Evolutionary conservation across 2,888 invertebrate species (phyloP).

Genomic region (Drosophila antonietae): DNA sequence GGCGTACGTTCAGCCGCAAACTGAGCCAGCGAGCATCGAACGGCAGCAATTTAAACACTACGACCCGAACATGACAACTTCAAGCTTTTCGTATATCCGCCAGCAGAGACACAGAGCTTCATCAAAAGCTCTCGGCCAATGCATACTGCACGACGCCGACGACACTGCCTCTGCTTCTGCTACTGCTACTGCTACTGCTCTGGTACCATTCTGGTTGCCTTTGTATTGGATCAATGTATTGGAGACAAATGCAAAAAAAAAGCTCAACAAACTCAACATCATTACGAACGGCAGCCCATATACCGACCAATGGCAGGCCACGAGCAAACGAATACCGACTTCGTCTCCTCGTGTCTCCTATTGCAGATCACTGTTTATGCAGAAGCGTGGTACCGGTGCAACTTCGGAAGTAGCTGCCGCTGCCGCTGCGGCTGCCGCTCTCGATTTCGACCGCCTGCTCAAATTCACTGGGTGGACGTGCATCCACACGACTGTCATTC

Average conservation of each 20-base stretch:
- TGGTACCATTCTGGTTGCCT: not conserved
- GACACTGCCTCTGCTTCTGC: not conserved
- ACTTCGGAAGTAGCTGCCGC: not conserved
- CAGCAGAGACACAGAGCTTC: conserved; percentile 1
- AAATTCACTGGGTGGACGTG: not conserved
- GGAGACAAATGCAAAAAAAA: not conserved
- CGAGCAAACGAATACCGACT: not conserved
- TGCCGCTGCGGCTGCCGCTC: not conserved
- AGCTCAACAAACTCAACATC: not conserved
- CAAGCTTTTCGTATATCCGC: conserved; percentile 1
- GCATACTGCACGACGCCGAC: not conserved
- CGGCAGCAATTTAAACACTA: conserved; percentile 10
- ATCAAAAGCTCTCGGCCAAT: conserved; percentile 6
- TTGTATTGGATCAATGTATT: not conserved
- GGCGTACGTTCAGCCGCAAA: conserved; percentile 50
- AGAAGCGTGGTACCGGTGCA: not conserved
- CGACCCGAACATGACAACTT: not conserved
- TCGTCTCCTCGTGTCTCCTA: not conserved
- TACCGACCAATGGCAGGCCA: conserved; percentile 1
- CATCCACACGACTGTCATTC: not conserved
- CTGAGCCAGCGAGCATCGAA: conserved; percentile 33
- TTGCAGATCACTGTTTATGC: conserved; percentile 2
- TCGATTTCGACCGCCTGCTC: not conserved
- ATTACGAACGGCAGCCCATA: not conserved
- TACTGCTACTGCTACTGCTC: not conserved